Evolutionary conservation across 2,113 vertebrate species (phyloP), one percentile per base, ranked within the genome.

Genomic region (Thunnus maccoyii): DNA sequence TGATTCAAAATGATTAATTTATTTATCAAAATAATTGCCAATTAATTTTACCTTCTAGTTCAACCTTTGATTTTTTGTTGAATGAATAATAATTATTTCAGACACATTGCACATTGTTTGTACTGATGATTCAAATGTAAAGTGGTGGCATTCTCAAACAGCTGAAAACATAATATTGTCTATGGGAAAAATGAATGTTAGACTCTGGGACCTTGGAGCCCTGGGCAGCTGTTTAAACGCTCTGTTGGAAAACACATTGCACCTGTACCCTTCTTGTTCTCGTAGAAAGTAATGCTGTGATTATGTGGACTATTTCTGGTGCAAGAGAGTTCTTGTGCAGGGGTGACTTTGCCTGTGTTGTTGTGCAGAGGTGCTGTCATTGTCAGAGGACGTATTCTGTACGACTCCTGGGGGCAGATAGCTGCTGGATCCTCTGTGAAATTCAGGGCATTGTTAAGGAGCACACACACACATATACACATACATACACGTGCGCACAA

Each of bases 261-360:
- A 22, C 5, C 55, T 61, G 22, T 20, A 48, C 6, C 14, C 2
- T 4, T 57, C 3, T 57, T 27, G n/a, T 16, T 48, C 41, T 61
- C n/a, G 30, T 48, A 44, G 66, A 71, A 55, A 55, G 68, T 54
- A 58, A 58, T 18, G 56, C 20, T 25, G 27, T 51, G 48, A 76
- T 55, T 67, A 46, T 62, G 44, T 44, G 72, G 3, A 51, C 44
- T 22, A 15, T 62, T 27, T 69, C 60, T 76, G 50, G 50, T 27
- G 46, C 60, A 27, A 20, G 12, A 18, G 51, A 62, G 58, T 55
- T 58, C 16, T 15, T 76, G 52, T 63, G 46, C 17, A 27, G 64
- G 57, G 44, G 62, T 64, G 64, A 66, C 51, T 54, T 75, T 44
- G 20, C 22, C 61, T 36, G 6, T 44, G 14, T 60, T 48, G 41